phyloP scores from a whole-genome alignment of 2,888 invertebrate genomes.

The Limnephilus auricula region DNA sequence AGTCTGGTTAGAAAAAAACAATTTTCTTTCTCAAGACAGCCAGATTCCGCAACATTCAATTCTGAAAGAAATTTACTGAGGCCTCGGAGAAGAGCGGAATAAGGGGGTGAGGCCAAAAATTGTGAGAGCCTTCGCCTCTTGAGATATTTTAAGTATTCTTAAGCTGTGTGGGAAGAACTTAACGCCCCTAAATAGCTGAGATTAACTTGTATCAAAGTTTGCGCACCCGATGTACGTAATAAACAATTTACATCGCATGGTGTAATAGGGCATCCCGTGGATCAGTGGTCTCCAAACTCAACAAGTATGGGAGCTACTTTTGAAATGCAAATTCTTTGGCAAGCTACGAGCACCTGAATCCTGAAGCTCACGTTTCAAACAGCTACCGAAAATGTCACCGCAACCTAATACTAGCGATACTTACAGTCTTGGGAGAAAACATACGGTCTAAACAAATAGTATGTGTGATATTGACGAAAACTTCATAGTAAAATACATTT shows the following conservation, averaged over 20 bases:
- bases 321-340: background rate
- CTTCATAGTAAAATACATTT: background rate
- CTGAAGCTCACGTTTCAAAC: background rate
- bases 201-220: background rate
- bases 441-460: background rate
- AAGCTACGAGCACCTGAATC: background rate
- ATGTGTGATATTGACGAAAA: too few relatives aligned
- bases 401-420: background rate
- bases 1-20: background rate
- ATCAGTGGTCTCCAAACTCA: background rate
- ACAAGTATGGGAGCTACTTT: background rate
- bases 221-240: background rate
- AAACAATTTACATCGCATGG: background rate
- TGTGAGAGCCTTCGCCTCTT: background rate
- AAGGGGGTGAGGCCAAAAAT: background rate
- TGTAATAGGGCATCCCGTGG: background rate
- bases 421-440: background rate
- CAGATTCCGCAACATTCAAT: too few relatives aligned
- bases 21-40: background rate
- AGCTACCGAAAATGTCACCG: too few relatives aligned
- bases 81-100: background rate
- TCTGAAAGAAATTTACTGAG: background rate
- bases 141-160: constrained; percentile 4
- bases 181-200: constrained; percentile 1
- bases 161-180: constrained; percentile 13